A percentile compares a stretch with the other conserved stretches of the same genome.
phyloP scores from a whole-genome alignment of 2,113 vertebrate genomes.

The Leucopsar rothschildi region DNA sequence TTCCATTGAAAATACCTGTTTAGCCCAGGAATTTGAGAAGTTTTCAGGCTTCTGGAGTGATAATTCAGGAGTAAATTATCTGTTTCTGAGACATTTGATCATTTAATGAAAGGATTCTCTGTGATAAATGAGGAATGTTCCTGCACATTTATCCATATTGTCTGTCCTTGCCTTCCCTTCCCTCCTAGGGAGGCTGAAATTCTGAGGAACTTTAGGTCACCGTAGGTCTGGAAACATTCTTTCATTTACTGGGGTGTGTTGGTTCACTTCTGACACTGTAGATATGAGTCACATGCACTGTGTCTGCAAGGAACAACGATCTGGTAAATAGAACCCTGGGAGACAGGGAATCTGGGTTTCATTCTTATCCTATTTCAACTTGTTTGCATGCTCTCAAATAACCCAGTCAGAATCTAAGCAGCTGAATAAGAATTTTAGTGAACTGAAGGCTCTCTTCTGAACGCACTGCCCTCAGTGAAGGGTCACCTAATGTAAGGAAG shows the following conservation, averaged over 20 bases:
- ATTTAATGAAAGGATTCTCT: neutral
- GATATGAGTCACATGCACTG: neutral
- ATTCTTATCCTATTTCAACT: neutral
- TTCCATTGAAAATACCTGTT: neutral
- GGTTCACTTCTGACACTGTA: neutral
- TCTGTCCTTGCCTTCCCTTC: neutral
- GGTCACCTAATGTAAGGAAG: neutral
- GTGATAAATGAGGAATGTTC: neutral
- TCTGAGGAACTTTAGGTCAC: slow-evolving; percentile 19
- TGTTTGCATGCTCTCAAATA: neutral
- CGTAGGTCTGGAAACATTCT: slow-evolving; percentile 12
- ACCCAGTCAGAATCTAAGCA: neutral
- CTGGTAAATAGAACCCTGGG: neutral
- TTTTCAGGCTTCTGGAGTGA: neutral
- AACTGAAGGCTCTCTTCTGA: neutral
- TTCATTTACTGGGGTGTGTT: neutral
- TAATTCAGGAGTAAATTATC: neutral
- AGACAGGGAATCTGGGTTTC: neutral
- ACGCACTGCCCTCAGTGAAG: neutral
- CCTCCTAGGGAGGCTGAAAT: neutral
- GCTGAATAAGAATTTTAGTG: neutral
- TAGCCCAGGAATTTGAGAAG: neutral
- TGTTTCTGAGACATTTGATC: neutral
- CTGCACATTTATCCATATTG: neutral
- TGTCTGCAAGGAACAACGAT: neutral